Base-by-base conservation (phyloP, 2,797 vertebrate genomes). In the Enteromius trimaculatus region DNA sequence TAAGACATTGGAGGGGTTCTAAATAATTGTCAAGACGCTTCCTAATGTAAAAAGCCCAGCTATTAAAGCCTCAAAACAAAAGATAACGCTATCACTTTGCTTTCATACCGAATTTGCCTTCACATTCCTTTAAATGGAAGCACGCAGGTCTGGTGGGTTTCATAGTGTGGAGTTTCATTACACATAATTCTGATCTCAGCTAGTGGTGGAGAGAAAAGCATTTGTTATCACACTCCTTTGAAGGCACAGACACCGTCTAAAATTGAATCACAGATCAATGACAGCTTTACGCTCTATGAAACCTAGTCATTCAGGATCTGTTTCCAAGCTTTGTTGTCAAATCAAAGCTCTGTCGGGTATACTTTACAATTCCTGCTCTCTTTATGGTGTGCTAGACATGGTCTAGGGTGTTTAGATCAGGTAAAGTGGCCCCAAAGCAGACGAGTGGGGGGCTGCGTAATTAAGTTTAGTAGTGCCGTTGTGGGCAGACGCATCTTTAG, bases 241-340 rank as follows among this genome's bases (percentile, higher is more conserved):
- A 89, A 89, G 91, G 86, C 83, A 90, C 81, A 85, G 77, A 55
- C 82, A 79, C 83, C 81, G 68, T 65, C 83, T 87, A 83, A 88
- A 90, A 90, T 87, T 83, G 85, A 92, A 90, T 92, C 90, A 84
- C 85, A 9, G 81, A 90, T 94, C 89, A 89, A 77, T 88, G 86
- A 84, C 86, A 71, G 86, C 82, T 78, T 87, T 83, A 71, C 80
- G 68, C 78, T 44, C 77, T 68, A 83, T 76, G 80, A 89, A 89
- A 90, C 89, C 82, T 85, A 86, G 87, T 86, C 84, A 86, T 88
- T 89, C 71, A 79, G 76, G 85, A 88, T 68, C 60, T 58, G 51
- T 77, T 74, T 47, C 21, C 58, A 82, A 21, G 62, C 85, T 90
- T 90, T 92, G 87, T 89, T 90, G 75, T 75, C 5, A 39, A 86